A percentile compares a stretch with the other conserved stretches of the same genome.
phyloP scores from a whole-genome alignment of 2,797 vertebrate genomes.

The Synaphobranchus kaupii region DNA sequence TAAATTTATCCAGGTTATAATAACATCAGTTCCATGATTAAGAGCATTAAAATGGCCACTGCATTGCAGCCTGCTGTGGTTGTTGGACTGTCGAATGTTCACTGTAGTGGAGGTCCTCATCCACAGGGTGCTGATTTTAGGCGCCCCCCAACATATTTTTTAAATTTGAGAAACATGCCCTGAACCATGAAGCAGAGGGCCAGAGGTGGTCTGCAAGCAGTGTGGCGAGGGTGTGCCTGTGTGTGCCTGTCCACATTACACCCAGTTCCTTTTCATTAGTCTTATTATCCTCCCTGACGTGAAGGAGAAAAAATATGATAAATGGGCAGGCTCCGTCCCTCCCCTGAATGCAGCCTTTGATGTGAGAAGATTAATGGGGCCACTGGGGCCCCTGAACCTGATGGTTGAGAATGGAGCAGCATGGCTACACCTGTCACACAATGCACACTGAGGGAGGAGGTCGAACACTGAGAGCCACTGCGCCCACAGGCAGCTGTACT shows the following conservation, averaged over 20 bases:
- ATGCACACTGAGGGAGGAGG: conserved; percentile 50
- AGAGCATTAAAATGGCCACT: too few relatives aligned
- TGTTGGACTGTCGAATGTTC: too few relatives aligned
- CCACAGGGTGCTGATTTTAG: too few relatives aligned
- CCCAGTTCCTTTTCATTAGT: neutral
- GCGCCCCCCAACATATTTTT: too few relatives aligned
- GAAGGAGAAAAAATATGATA: conserved; percentile 47
- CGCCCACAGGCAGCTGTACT: conserved; percentile 69
- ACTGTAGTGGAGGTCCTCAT: too few relatives aligned
- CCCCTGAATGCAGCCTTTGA: conserved; percentile 45
- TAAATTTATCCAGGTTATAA: too few relatives aligned
- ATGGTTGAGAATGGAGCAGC: conserved; percentile 53
- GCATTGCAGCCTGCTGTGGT: too few relatives aligned
- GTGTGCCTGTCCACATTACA: neutral
- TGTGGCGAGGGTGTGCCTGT: neutral
- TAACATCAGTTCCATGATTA: too few relatives aligned
- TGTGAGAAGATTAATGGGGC: conserved; percentile 63
- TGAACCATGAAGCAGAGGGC: neutral
- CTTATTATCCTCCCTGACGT: conserved; percentile 43
- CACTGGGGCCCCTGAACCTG: conserved; percentile 67
- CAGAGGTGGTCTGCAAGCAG: neutral
- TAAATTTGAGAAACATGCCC: neutral
- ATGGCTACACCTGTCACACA: conserved; percentile 65
- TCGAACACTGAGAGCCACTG: conserved; percentile 62
- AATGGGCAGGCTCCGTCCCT: conserved; percentile 40